These are phyloP conservation scores for Plebejus anna DNA, from an alignment of 2,888 invertebrate genomes.

Conservation along the genomic window DNA sequence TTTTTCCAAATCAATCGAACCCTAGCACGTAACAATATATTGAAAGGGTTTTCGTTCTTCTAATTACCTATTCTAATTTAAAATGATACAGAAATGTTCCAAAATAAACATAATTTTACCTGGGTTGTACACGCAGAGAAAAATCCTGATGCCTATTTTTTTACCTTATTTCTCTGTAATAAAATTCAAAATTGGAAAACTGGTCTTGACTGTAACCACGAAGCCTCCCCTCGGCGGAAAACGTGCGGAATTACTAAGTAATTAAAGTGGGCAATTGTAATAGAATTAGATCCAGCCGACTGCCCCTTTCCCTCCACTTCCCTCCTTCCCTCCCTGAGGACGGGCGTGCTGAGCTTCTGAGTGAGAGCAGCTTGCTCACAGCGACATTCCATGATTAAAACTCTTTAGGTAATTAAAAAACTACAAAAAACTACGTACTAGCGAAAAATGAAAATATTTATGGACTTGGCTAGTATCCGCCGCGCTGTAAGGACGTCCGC, in stretches of 20 bases:
- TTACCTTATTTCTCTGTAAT: neutral
- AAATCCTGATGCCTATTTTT: neutral
- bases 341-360: neutral
- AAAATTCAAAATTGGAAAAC: neutral
- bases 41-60: neutral
- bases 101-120: neutral
- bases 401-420: neutral
- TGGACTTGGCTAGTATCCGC: neutral
- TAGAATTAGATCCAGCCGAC: conserved; percentile 1
- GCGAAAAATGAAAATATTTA: neutral
- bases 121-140: neutral
- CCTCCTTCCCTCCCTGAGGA: neutral
- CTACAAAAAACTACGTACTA: neutral
- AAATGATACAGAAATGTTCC: neutral
- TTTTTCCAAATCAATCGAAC: too few relatives aligned
- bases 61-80: neutral
- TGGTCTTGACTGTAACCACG: neutral
- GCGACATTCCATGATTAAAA: neutral
- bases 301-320: neutral
- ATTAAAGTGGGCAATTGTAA: conserved; percentile 17
- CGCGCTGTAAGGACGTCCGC: neutral
- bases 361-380: neutral
- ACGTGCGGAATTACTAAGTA: conserved; percentile 15
- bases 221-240: neutral
- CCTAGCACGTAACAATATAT: too few relatives aligned